Evolutionary conservation across 2,797 vertebrate genomes (phyloP).

Genomic region (Fundulus diaphanus): DNA sequence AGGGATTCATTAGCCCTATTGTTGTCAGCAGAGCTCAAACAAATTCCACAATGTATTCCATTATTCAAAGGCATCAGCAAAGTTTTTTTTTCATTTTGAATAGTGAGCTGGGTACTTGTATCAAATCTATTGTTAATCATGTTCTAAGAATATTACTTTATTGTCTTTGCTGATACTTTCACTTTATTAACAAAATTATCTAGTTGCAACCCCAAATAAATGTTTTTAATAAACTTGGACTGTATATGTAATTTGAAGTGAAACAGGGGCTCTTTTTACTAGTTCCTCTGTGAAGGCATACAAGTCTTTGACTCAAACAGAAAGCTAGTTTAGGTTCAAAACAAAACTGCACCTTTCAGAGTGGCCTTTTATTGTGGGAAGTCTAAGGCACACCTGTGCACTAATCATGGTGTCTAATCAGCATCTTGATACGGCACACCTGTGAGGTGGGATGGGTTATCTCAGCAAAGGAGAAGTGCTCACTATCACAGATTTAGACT

Average conservation of each 20-base stretch:
- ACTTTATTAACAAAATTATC: neutral
- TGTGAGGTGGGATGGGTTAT: too few species aligned
- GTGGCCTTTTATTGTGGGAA: too few species aligned
- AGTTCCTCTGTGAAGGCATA: neutral
- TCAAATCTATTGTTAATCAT: neutral
- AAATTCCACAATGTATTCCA: slow-evolving; percentile 7
- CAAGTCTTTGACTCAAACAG: too few species aligned
- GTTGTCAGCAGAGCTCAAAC: slow-evolving; percentile 30
- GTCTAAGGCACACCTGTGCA: too few species aligned
- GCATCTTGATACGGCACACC: too few species aligned
- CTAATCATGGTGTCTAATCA: too few species aligned
- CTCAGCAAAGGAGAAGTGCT: too few species aligned
- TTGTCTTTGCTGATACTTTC: neutral
- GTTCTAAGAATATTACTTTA: neutral
- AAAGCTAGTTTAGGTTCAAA: too few species aligned
- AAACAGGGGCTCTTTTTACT: neutral
- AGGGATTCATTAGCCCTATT: slow-evolving; percentile 20
- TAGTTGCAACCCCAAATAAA: neutral
- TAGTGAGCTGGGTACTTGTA: neutral
- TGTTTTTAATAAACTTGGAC: neutral
- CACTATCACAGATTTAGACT: too few species aligned
- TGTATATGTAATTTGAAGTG: neutral
- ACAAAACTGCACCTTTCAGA: too few species aligned
- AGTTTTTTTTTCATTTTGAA: slow-evolving; percentile 4
- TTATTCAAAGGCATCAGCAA: slow-evolving; percentile 1